Evolutionary conservation across 1,140 invertebrate species (phyloP), one percentile per base, ranked within the genome.

Genomic region (Berghia stephanieae): DNA sequence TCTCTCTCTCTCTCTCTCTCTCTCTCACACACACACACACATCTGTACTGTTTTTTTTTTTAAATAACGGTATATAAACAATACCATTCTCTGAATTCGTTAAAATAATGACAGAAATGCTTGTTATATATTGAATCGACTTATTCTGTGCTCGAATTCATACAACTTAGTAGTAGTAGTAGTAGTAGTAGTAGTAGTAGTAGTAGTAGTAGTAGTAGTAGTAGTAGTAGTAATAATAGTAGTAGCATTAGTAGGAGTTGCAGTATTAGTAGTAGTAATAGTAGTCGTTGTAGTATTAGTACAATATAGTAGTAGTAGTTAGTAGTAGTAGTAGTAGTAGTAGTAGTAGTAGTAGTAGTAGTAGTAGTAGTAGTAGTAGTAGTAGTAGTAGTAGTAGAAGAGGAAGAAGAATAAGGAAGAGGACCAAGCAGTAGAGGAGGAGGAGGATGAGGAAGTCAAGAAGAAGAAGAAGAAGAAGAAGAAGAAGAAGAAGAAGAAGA

Each of bases 401-500:
- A 31, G 40, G 27, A 42, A 16, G 40, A 43, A 43, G 40, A 42
- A 43, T 36, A 21, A n/a, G n/a, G n/a, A 34, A 38, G 66, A 36
- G n/a, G 40, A 21, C 5, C 8, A 68, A 38, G 34, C 21, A 8
- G n/a, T 18, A 6, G 40, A 70, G 36, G 24, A 27, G 27, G 18
- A 70, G 6, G 40, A 40, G 27, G 24, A 24, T 13, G 18, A 43
- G 24, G 18, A 70, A n/a, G 27, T 21, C 10, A 27, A 46, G 24
- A 21, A 69, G 67, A 69, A 38, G 40, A 38, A 69, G 27, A 69
- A 21, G 38, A 38, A 69, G 38, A 69, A 38, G n/a, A 38, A 69
- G 4, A 69, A 21, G 40, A 38, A 40, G 38, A 40, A 38, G 4
- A 38, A 40, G 8, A 40, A 38, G n/a, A 68, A 36, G 66, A 68